Percentiles rank a stretch among this genome's conserved stretches.
Conservation (phyloP, 2,113 vertebrate species). For the Campylomormyrus tamandua region DNA sequence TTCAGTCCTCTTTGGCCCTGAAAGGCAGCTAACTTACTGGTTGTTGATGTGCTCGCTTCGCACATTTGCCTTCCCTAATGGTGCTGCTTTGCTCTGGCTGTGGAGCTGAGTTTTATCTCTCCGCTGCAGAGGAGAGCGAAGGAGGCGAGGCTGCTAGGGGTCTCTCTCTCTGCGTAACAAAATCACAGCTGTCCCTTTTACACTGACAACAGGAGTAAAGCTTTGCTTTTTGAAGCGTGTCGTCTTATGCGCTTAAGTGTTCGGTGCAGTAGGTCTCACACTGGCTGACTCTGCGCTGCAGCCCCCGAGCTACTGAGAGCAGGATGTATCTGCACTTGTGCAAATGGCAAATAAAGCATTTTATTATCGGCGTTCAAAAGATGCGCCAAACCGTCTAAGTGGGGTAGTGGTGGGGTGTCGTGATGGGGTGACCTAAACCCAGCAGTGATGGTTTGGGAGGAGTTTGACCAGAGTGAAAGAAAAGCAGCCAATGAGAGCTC, state of each 20-base stretch:
- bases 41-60: neutral
- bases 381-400: neutral
- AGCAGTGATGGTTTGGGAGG: neutral
- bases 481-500: neutral
- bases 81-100: neutral
- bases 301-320: neutral
- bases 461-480: neutral
- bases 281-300: neutral
- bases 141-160: neutral
- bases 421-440: neutral
- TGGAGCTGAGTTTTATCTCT: neutral
- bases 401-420: neutral
- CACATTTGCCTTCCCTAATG: neutral
- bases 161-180: neutral
- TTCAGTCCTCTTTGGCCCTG: neutral
- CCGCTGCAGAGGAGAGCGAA: neutral
- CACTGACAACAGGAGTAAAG: neutral
- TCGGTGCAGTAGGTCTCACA: neutral
- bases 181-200: neutral
- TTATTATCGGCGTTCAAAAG: neutral
- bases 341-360: too few relatives aligned
- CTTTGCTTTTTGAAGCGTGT: neutral
- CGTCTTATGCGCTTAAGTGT: neutral
- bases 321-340: neutral
- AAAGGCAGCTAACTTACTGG: neutral